Evolutionary conservation across 1,140 invertebrate species (phyloP), one percentile per base, ranked within the genome.

Genomic region (Eriocheir sinensis): DNA sequence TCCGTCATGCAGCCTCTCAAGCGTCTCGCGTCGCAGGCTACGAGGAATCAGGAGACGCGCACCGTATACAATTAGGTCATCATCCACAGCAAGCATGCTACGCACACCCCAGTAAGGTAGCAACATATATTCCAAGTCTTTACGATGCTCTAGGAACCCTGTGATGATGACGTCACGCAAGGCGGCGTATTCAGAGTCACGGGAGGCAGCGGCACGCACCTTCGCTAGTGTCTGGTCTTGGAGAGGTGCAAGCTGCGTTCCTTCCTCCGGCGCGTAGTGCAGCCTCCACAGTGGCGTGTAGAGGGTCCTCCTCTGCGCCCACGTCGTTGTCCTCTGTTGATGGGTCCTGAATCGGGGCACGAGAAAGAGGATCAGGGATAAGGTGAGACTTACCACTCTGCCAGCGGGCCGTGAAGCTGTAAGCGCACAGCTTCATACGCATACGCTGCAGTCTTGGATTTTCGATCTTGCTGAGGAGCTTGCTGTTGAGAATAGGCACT

Each of bases 401-500:
- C 94, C 95, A 95, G 30, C n/a, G 53, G 27, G 95, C 91, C 21
- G 80, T 93, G 90, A 93, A 95, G 0, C 21, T 91, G 53, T 36
- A 93, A 3, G 17, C 4, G 17, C 79, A 93, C 9, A 95, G 38
- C 40, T 92, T 89, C 91, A 94, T 92, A 21, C 93, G 89, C 90
- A 95, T 32, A 0, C 95, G 95, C 86, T 95, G 95, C 34, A 95
- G 91, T 83, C 94, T 36, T 3, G 94, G 95, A 91, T 95, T 95
- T 15, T 95, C 95, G 30, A 96, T 36, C 41, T 80, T 93, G n/a
- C 91, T 60, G 38, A 95, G 41, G 30, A 80, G 44, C 12, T 95
- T 89, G 27, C n/a, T 53, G 88, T 95, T 91, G 12, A 96, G 36
- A 21, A 96, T 38, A 30, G 92, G 81, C 9, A 96, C 81, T 81